Base-by-base conservation (phyloP, 2,113 vertebrate species). In the Seriola rivoliana region DNA sequence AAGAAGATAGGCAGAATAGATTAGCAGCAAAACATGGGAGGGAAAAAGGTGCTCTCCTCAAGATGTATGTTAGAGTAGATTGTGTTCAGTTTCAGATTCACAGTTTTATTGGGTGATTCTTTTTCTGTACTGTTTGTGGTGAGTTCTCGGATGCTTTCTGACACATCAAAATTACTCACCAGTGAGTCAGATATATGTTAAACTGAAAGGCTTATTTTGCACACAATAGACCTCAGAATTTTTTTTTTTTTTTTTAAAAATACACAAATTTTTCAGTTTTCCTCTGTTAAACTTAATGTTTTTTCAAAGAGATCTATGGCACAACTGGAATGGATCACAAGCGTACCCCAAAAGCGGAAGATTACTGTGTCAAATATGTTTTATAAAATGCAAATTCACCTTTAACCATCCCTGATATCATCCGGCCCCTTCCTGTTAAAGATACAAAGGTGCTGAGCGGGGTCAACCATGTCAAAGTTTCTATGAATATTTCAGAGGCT, bases 401-500 rank as follows among this genome's bases (percentile, higher is more conserved):
- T 85, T 71, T 77, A 11, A 67, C 40, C 80, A 10, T 14, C 55
- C 32, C 10, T 68, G 32, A 46, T 64, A 29, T 62, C 52, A 60
- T 67, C 60, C 4, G 10, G 44, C 63, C 44, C 19, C 63, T 76
- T 87, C 68, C 82, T 77, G 73, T 66, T 59, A 38, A 42, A 84
- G 34, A 85, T 42, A 44, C 81, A 87, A 74, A 85, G 80, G 86
- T 88, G 75, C 19, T 58, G 74, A 85, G 9, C 17, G 12, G 72
- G 66, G 73, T 85, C 68, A 67, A 50, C 13, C 21, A 55, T 54
- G 75, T 66, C 79, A 88, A 66, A 52, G 57, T 42, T 21, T 14
- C 11, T 40, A 91, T 94, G 42, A 93, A 94, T 94, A 93, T 93
- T 93, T 93, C 77, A 94, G 76, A 75, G 65, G 38, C 59, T 62